Percentiles rank a stretch among this genome's conserved stretches.
phyloP scores from a whole-genome alignment of 2,797 vertebrate species.

The Gallinago solitaria region DNA sequence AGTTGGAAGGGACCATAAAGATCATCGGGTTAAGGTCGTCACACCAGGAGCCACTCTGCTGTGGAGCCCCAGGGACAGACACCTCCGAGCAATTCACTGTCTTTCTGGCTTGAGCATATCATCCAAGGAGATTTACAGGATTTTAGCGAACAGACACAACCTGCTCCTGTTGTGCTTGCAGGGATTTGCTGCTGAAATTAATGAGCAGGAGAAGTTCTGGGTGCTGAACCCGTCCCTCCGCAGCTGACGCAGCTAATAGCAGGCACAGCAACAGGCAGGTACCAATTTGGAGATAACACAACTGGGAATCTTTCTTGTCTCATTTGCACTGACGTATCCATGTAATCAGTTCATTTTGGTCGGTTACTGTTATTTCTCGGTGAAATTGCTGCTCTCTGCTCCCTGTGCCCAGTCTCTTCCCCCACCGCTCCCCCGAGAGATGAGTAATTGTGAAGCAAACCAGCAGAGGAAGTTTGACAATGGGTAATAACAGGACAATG shows the following conservation, averaged over 20 bases:
- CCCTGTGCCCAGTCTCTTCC: not conserved
- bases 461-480: not conserved
- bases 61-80: not conserved
- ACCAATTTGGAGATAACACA: slow-evolving; percentile 55
- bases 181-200: not conserved
- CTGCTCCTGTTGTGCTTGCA: not conserved
- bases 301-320: slow-evolving; percentile 19
- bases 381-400: slow-evolving; percentile 19
- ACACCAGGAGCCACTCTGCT: not conserved
- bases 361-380: not conserved
- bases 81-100: not conserved
- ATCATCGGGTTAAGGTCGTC: too few relatives aligned
- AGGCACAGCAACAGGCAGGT: slow-evolving; percentile 27
- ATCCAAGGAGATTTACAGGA: not conserved
- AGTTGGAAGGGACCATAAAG: too few relatives aligned
- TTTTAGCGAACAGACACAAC: not conserved
- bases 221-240: not conserved
- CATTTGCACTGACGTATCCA: not conserved
- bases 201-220: not conserved
- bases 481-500: slow-evolving; percentile 1
- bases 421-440: not conserved
- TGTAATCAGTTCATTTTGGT: slow-evolving; percentile 35
- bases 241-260: not conserved
- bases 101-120: not conserved
- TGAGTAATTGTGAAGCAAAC: slow-evolving; percentile 42